A percentile compares a stretch with the other conserved stretches of the same genome.
Conservation (phyloP, 2,797 vertebrate genomes). For the Myioborus melanocephalus region DNA sequence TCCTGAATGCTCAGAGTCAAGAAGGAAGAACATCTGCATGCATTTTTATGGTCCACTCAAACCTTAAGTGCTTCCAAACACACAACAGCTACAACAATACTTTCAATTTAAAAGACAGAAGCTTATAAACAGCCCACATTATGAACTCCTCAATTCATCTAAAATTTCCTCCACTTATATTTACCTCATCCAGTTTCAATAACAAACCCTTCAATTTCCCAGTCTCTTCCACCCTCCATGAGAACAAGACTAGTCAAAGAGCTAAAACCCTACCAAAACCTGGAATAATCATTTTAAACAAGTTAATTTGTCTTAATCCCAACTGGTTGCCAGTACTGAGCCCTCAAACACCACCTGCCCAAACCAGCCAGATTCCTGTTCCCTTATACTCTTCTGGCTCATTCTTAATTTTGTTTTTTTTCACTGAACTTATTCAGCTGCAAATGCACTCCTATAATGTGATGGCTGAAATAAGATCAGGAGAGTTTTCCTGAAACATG, state of each 20-base stretch:
- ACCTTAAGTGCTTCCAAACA: slow-evolving; percentile 20
- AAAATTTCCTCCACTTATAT: neutral
- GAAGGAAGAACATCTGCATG: slow-evolving; percentile 6
- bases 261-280: neutral
- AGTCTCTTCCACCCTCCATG: neutral
- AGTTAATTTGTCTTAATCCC: neutral
- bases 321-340: neutral
- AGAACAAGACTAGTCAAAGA: neutral
- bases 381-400: neutral
- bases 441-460: neutral
- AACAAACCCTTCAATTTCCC: neutral
- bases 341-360: neutral
- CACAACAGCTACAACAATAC: neutral
- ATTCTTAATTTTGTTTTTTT: neutral
- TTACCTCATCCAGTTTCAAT: neutral
- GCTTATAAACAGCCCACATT: neutral
- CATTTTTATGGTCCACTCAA: slow-evolving; percentile 34
- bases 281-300: neutral
- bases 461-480: neutral
- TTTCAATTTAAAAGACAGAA: neutral
- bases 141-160: neutral
- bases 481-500: neutral
- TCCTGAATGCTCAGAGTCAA: neutral
- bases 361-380: neutral
- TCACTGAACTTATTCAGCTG: neutral